Base-by-base conservation (phyloP, 35 echinoderm and acorn worm species). In the Stichopus chloronotus region DNA sequence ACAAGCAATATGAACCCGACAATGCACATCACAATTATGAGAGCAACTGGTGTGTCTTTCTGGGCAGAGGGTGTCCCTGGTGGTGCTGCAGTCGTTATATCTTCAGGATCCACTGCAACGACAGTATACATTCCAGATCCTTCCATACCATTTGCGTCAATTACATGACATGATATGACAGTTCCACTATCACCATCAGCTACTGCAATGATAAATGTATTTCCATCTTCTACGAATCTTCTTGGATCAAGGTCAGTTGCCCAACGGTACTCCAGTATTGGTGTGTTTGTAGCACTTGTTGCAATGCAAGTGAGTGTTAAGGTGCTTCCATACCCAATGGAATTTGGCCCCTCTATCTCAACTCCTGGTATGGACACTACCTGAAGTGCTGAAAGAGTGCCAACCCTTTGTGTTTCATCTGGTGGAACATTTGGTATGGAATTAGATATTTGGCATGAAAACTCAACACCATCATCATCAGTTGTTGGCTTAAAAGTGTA, bases 1-100 rank as follows among this genome's bases (percentile, higher is more conserved):
- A 89, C 21, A 9, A 89, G 59, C 59, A 89, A n/a, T 23, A 89
- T 59, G 12, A 89, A 14, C 8, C 13, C 87, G 10, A 89, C 61
- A 30, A 89, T 71, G 21, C 59, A 71, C 12, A 72, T 12, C 24
- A 89, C 87, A 69, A 89, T 61, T 30, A 89, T 89, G n/a, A 89
- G 58, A 6, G 87, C 87, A 43, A 89, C 65, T n/a, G 63, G 87
- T 14, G 80, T 21, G 16, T 83, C 22, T 16, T 25, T 89, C 17
- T 20, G 8, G 21, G 5, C 3, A 85, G 54, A 16, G n/a, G 82
- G 57, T 7, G 55, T 7, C 16, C 5, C 7, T 58, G 55, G n/a
- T 58, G 82, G 56, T 58, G 52, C 16, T 14, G 52, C n/a, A 71
- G 65, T 52, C 8, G 87, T 89, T 43, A 85, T 85, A 19, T 89